These are phyloP conservation scores for Periophthalmus magnuspinnatus DNA, from an alignment of 2,797 vertebrate genomes.

Conservation along the genomic window DNA sequence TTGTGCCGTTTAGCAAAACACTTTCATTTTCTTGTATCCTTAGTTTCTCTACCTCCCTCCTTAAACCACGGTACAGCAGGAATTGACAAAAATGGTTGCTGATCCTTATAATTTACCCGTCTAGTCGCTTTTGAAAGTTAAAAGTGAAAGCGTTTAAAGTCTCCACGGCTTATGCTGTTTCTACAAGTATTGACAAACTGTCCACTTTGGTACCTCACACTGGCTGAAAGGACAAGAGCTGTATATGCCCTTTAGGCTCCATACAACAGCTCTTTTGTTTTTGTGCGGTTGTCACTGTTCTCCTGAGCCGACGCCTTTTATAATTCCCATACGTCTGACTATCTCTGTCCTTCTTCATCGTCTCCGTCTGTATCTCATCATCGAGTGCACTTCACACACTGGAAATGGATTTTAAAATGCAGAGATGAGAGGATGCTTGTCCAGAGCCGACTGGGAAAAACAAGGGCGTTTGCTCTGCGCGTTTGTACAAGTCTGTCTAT, in stretches of 20 bases:
- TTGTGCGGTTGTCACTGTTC: conserved; percentile 27
- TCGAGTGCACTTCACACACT: conserved; percentile 33
- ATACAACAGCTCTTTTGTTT: conserved; percentile 25
- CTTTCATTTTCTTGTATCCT: too few species aligned
- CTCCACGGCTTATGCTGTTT: conserved; percentile 7
- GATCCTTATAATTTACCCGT: too few species aligned
- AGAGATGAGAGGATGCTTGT: conserved; percentile 6
- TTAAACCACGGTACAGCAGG: background rate
- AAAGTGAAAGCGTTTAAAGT: background rate
- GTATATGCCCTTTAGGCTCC: conserved; percentile 13
- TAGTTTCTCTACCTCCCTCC: background rate
- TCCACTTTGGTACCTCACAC: conserved; percentile 15
- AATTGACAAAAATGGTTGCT: too few species aligned
- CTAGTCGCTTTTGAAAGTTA: background rate
- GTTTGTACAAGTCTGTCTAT: conserved; percentile 19
- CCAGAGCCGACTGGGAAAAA: conserved; percentile 17
- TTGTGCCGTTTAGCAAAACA: too few species aligned
- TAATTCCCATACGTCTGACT: conserved; percentile 33
- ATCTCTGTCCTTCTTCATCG: background rate
- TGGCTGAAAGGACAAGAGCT: conserved; percentile 15
- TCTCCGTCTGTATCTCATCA: conserved; percentile 13
- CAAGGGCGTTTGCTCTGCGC: background rate
- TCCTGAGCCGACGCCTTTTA: conserved; percentile 27
- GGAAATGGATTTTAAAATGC: conserved; percentile 24
- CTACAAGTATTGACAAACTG: conserved; percentile 6